Base-by-base conservation (phyloP, 2,888 invertebrate species). In the Therioaphis trifolii region DNA sequence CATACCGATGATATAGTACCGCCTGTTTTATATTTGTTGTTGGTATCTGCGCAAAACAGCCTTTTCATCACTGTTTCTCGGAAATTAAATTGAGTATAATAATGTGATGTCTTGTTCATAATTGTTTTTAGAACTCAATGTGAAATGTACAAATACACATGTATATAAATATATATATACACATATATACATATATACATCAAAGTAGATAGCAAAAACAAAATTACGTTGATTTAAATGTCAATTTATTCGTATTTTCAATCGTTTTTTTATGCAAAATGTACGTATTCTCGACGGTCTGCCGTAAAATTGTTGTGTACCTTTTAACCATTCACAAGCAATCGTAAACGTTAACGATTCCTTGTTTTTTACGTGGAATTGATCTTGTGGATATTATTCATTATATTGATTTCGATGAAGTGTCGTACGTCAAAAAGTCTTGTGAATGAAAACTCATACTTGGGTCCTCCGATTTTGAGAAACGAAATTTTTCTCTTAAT, bases 371-470 rank as follows among this genome's bases (percentile, higher is more conserved):
- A 43, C n/a, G 0, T 7, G 58, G 58, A 69, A 18, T 40, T 2
- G 0, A 40, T 5, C 14, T 12, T 21, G 7, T 21, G 11, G 24
- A 69, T 27, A 69, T 27, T 58, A 27, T n/a, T 55, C 5, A n/a
- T 29, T 11, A 52, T 21, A 43, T 55, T 69, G 40, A 78, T 69
- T 69, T 24, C 14, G 18, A 12, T 29, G 18, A 5, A 7, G 15
- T 4, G 12, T 3, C 35, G 35, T 35, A 77, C 11, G n/a, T 4
- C 7, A 21, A 24, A 78, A 66, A 35, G 14, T 58, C n/a, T 40
- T 7, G 7, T 7, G 49, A 58, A 46, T 69, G 24, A 69, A 69
- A 77, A 43, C 15, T 43, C 55, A 58, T 79, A 29, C n/a, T 14
- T 3, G 24, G 21, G 14, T 55, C 24, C 9, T 4, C 11, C 11